These are phyloP conservation scores for Sphyrna mokarran DNA, from an alignment of 2,113 vertebrate species.

Conservation along the genomic window DNA sequence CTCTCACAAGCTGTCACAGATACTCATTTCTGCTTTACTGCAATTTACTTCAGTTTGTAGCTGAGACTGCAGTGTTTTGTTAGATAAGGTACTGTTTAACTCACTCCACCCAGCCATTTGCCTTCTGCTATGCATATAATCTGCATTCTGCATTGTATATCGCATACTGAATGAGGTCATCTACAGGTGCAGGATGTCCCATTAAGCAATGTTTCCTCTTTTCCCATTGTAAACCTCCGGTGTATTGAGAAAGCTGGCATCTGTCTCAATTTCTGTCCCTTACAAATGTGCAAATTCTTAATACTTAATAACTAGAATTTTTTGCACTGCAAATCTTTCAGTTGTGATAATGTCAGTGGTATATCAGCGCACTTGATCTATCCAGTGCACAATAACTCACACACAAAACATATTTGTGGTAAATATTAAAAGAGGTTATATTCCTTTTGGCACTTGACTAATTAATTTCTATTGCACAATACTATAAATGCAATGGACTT, in stretches of 20 bases:
- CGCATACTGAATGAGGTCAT: conserved; percentile 34
- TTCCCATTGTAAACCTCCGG: conserved; percentile 36
- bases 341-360: background rate
- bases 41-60: conserved; percentile 44
- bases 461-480: background rate
- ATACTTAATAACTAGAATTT: background rate
- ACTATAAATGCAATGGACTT: background rate
- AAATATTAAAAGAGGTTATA: conserved; percentile 2
- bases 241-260: background rate
- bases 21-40: background rate
- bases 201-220: conserved; percentile 51
- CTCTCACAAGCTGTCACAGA: conserved; percentile 45
- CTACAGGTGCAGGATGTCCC: conserved; percentile 58
- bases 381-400: background rate
- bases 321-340: background rate
- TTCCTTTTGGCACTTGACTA: background rate
- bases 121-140: conserved; percentile 39
- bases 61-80: conserved; percentile 46
- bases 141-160: conserved; percentile 30
- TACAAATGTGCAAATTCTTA: background rate
- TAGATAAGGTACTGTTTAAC: conserved; percentile 36
- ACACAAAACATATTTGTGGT: background rate
- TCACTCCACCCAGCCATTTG: conserved; percentile 53
- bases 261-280: background rate
- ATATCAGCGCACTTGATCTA: no score